Percentiles rank a stretch among this genome's conserved stretches.
Conservation (phyloP, 2,113 vertebrate species). For the Panthera tigris region DNA sequence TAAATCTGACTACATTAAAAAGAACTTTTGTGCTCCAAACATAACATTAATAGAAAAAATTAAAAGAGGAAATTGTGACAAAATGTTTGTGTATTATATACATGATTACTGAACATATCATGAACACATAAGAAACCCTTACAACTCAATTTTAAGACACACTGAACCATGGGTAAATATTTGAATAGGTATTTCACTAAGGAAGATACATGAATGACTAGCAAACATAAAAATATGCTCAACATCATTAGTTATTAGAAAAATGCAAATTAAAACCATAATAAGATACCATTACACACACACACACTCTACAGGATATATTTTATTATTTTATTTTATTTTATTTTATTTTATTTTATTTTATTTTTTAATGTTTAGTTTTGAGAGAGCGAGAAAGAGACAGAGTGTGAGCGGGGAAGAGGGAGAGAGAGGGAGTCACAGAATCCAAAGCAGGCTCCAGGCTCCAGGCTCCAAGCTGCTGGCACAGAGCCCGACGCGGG, state of each 20-base stretch:
- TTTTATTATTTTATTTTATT: too few relatives aligned
- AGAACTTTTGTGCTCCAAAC: neutral
- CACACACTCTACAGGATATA: too few relatives aligned
- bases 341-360: too few relatives aligned
- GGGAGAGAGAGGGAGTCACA: too few relatives aligned
- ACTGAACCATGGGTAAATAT: neutral
- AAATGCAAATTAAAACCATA: neutral
- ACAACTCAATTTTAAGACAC: neutral
- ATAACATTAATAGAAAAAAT: neutral
- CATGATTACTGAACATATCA: neutral
- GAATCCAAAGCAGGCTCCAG: too few relatives aligned
- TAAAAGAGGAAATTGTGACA: neutral
- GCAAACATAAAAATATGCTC: neutral
- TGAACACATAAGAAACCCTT: neutral
- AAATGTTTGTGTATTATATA: neutral
- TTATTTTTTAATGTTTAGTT: too few relatives aligned
- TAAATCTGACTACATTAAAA: neutral
- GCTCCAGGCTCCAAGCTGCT: too few relatives aligned
- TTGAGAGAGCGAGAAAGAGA: too few relatives aligned
- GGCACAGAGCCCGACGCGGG: too few relatives aligned
- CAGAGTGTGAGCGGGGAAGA: too few relatives aligned
- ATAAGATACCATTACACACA: too few relatives aligned
- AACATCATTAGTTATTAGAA: neutral
- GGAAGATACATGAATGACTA: neutral
- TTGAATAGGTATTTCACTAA: neutral